Evolutionary conservation across 2,113 vertebrate species (phyloP).

Genomic region (Telmatochromis bifrenatus): DNA sequence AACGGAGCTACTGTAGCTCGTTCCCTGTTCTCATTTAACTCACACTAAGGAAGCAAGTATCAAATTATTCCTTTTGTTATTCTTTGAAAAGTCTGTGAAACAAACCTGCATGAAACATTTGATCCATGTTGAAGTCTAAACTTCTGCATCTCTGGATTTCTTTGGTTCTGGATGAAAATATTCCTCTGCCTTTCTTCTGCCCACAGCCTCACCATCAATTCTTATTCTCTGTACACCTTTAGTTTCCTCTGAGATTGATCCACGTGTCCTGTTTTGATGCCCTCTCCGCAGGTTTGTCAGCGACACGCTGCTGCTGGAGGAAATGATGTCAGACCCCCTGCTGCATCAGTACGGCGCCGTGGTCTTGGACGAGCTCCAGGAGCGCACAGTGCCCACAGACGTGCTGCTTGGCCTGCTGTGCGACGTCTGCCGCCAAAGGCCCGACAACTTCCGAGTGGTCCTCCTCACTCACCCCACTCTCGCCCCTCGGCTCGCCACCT

Average conservation of each 20-base stretch:
- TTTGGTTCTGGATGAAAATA: neutral
- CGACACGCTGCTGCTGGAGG: constrained; percentile 85
- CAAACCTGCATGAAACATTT: neutral
- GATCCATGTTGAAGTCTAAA: neutral
- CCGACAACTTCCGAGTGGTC: constrained; percentile 80
- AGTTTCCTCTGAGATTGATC: neutral
- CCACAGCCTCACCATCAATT: neutral
- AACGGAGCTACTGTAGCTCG: neutral
- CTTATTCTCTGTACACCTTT: neutral
- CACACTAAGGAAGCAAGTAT: neutral
- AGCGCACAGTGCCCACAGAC: constrained; percentile 85
- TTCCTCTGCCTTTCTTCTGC: neutral
- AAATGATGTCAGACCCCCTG: constrained; percentile 87
- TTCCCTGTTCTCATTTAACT: neutral
- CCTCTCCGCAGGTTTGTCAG: constrained; percentile 79
- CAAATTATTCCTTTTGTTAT: neutral
- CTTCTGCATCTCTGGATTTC: neutral
- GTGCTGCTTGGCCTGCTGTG: constrained; percentile 85
- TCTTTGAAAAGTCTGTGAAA: neutral
- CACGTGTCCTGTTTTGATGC: neutral
- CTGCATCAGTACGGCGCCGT: constrained; percentile 81
- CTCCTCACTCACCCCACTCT: constrained; percentile 71
- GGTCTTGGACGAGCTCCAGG: constrained; percentile 88
- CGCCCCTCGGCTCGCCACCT: constrained; percentile 70
- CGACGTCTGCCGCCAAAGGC: constrained; percentile 77